Base-by-base conservation (phyloP, 2,797 vertebrate genomes). In the Lithobates pipiens region DNA sequence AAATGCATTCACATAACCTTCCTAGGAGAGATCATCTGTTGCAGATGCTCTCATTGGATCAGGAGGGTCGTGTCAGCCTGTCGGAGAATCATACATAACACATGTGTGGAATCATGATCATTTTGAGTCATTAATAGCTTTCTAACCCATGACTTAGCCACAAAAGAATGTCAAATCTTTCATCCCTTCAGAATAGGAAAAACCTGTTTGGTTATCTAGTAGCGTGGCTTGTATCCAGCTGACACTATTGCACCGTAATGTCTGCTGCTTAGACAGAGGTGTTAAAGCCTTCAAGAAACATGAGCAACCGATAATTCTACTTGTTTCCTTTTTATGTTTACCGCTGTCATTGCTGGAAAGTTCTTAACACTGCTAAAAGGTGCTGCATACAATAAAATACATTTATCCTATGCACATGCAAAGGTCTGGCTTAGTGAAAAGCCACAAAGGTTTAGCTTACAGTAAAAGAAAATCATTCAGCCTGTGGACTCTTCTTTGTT, bases 101-200 rank as follows among this genome's bases (percentile, higher is more conserved):
- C 91, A 88, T 90, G 91, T 83, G 79, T 90, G 80, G 89, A 91
- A 74, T 78, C 80, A 13, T 57, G 74, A 82, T 85, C 83, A 90
- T 91, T 88, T 90, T 89, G 88, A 89, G 72, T 72, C 80, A 89
- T 89, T 89, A 89, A 85, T 90, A 87, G 89, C 86, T 90, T 89
- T 85, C 88, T 89, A 70, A 90, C 91, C 84, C 69, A 74, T 91
- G 91, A 86, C 86, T 85, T 91, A 86, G 84, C 90, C 91, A 76
- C 89, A 89, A 92, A 94, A 93, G 92, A 93, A 94, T 88, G 88
- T 92, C 89, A 92, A 85, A 85, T 78, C 78, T 89, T 91, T 92
- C n/a, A 88, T 91, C 90, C 86, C 85, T 89, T 3, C 16, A 69
- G 88, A 88, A 84, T 89, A 84, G 90, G 90, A 85, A 84, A 90